Conservation (phyloP, 2,888 invertebrate species). For the Malacosoma neustria region DNA sequence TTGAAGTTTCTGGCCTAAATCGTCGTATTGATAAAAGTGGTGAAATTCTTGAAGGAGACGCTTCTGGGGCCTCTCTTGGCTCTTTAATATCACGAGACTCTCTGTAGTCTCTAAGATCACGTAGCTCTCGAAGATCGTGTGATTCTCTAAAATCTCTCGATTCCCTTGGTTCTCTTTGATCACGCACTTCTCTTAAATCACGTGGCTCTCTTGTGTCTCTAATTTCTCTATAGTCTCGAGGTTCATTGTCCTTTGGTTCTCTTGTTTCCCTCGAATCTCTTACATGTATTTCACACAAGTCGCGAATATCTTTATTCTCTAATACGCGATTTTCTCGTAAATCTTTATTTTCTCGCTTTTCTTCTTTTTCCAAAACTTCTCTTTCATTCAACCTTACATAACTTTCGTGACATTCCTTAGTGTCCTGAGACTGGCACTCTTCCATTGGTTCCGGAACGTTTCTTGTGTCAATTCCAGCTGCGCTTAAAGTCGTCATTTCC, state of each 20-base stretch:
- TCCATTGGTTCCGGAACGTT: slow-evolving; percentile 68
- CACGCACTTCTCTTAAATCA: slow-evolving; percentile 42
- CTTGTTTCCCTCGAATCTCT: slow-evolving; percentile 51
- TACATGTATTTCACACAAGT: slow-evolving; percentile 39
- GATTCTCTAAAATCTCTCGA: slow-evolving; percentile 42
- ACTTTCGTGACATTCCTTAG: slow-evolving; percentile 43
- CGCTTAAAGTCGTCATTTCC: slow-evolving; percentile 91
- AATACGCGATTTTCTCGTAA: slow-evolving; percentile 43
- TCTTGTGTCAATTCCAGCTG: slow-evolving; percentile 72
- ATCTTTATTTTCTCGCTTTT: slow-evolving; percentile 49
- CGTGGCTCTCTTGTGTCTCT: slow-evolving; percentile 43
- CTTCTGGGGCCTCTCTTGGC: slow-evolving; percentile 51
- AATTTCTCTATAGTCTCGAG: slow-evolving; percentile 32
- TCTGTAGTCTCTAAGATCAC: slow-evolving; percentile 38
- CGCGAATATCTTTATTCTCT: slow-evolving; percentile 48
- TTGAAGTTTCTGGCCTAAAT: slow-evolving; percentile 51
- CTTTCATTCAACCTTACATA: slow-evolving; percentile 48
- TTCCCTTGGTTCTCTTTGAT: slow-evolving; percentile 45
- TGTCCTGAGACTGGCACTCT: slow-evolving; percentile 54
- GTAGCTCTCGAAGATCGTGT: slow-evolving; percentile 35
- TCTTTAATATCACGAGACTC: slow-evolving; percentile 44
- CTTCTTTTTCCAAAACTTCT: slow-evolving; percentile 52
- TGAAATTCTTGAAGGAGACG: slow-evolving; percentile 65
- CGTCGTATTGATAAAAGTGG: slow-evolving; percentile 63
- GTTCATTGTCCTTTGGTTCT: slow-evolving; percentile 29